phyloP scores from a whole-genome alignment of 2,888 invertebrate species.

The Platycheirus rosarum region DNA sequence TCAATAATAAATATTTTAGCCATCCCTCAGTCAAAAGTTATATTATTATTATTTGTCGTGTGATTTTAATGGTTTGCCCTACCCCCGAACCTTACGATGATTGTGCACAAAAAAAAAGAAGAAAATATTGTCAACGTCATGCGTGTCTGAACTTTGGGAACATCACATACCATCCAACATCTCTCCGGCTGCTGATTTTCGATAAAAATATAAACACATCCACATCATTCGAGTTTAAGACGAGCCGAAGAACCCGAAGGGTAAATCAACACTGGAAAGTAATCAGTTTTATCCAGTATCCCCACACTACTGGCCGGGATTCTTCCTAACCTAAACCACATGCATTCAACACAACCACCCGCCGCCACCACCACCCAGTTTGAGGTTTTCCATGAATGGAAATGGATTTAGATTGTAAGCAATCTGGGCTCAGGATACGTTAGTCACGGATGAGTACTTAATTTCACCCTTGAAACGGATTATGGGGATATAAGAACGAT shows the following conservation, averaged over 20 bases:
- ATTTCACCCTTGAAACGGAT: slow-evolving; percentile 78
- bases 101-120: slow-evolving; percentile 4
- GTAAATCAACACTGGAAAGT: slow-evolving; percentile 75
- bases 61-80: slow-evolving; percentile 61
- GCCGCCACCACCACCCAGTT: slow-evolving; percentile 49
- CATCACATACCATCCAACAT: slow-evolving; percentile 3
- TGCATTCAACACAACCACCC: slow-evolving; percentile 12
- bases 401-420: slow-evolving; percentile 74
- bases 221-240: slow-evolving; percentile 4
- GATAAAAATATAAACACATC: slow-evolving; percentile 41
- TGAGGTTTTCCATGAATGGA: slow-evolving; percentile 70
- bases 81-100: background rate
- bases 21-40: slow-evolving; percentile 49
- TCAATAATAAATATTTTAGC: slow-evolving; percentile 67
- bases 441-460: slow-evolving; percentile 81
- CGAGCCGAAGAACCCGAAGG: slow-evolving; percentile 57
- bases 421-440: slow-evolving; percentile 76
- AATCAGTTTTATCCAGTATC: slow-evolving; percentile 75
- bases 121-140: slow-evolving; percentile 34
- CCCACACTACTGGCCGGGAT: slow-evolving; percentile 42
- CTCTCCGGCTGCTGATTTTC: background rate
- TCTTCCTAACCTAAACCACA: slow-evolving; percentile 39
- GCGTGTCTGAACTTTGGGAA: slow-evolving; percentile 47
- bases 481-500: slow-evolving; percentile 60
- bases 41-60: slow-evolving; percentile 58